Percentiles rank a stretch among this genome's conserved stretches.
phyloP scores from a whole-genome alignment of 1,140 invertebrate genomes.

The Lepeophtheirus salmonis region DNA sequence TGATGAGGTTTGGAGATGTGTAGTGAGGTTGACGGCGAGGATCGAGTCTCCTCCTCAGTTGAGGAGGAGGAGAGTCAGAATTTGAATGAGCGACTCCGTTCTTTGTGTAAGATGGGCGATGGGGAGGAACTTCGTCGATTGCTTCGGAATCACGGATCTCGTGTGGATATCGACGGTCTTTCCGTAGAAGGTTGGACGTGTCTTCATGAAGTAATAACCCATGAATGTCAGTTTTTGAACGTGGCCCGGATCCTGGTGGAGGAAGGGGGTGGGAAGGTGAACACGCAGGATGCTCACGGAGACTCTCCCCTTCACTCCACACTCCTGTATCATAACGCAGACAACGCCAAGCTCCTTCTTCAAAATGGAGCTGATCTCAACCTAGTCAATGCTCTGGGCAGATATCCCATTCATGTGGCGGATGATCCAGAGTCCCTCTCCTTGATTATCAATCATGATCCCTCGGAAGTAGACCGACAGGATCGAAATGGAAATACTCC shows the following conservation, averaged over 20 bases:
- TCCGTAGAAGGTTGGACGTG: slow-evolving; percentile 9
- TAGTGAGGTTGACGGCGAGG: not conserved
- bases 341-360: slow-evolving; percentile 4
- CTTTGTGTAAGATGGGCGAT: slow-evolving; percentile 6
- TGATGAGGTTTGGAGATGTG: too few relatives aligned
- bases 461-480: not conserved
- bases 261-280: not conserved
- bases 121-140: not conserved
- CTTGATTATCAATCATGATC: not conserved
- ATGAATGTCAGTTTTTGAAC: slow-evolving; percentile 6
- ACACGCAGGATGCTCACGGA: slow-evolving; percentile 6
- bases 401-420: slow-evolving; percentile 5
- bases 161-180: not conserved
- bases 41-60: too few relatives aligned
- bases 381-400: not conserved
- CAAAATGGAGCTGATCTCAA: slow-evolving; percentile 2
- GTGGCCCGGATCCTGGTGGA: slow-evolving; percentile 10
- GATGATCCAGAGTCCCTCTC: slow-evolving; percentile 4
- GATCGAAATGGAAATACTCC: slow-evolving; percentile 5
- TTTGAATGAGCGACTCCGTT: not conserved
- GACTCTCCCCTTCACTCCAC: slow-evolving; percentile 7
- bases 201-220: slow-evolving; percentile 11
- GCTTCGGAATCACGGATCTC: not conserved
- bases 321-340: slow-evolving; percentile 11
- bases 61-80: not conserved